Conservation (phyloP, 2,113 vertebrate genomes). For the Paedocypris sp. region DNA sequence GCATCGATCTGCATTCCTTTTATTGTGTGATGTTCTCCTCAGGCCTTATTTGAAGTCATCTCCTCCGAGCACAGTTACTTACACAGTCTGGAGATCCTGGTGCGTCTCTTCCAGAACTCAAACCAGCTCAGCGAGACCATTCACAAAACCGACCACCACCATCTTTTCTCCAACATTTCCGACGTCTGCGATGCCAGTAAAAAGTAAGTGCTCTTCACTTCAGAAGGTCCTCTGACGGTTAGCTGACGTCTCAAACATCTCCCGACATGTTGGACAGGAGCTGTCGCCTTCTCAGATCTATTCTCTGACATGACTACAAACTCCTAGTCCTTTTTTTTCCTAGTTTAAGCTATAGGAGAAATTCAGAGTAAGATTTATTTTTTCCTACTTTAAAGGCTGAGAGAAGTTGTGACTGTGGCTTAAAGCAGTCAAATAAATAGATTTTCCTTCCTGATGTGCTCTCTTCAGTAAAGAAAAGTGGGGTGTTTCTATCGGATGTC, state of each 20-base stretch:
- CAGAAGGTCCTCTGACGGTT: not conserved
- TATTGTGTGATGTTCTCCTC: no score
- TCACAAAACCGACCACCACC: slow-evolving; percentile 91
- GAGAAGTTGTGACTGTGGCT: no score
- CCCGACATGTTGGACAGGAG: not conserved
- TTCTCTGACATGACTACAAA: no score
- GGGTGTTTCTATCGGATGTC: no score
- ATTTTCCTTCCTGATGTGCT: no score
- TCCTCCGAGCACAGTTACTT: slow-evolving; percentile 95
- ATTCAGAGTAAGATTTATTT: no score
- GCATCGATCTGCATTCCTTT: no score
- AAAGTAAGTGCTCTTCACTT: slow-evolving; percentile 65
- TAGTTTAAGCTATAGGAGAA: no score
- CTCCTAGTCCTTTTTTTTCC: no score
- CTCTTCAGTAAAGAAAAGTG: no score
- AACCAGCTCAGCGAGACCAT: slow-evolving; percentile 77
- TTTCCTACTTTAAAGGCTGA: no score
- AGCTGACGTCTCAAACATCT: not conserved
- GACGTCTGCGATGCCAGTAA: slow-evolving; percentile 89
- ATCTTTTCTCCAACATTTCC: slow-evolving; percentile 92
- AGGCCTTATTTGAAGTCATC: slow-evolving; percentile 97
- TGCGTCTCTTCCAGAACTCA: slow-evolving; percentile 90
- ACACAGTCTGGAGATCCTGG: slow-evolving; percentile 88
- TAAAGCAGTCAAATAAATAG: no score
- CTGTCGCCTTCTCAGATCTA: not conserved